A percentile compares a stretch with the other conserved stretches of the same genome.
phyloP scores from a whole-genome alignment of 2,888 invertebrate species.

The Agrilus biguttatus region DNA sequence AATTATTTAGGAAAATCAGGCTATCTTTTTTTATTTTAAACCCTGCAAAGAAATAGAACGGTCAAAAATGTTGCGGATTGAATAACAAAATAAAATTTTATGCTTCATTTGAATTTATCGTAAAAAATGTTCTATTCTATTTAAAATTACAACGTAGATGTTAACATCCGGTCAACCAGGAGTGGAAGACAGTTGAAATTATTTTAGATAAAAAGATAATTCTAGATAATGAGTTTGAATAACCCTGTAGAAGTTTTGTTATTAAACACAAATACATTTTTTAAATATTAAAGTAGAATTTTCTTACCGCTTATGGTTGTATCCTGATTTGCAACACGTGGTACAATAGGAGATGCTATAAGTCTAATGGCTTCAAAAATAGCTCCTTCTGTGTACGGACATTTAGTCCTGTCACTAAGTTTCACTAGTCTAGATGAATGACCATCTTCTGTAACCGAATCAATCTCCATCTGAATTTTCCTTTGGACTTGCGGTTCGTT shows the following conservation, averaged over 20 bases:
- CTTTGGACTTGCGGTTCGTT: conserved; percentile 36
- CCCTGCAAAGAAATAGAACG: conserved; percentile 28
- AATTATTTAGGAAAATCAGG: conserved; percentile 50
- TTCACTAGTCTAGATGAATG: conserved; percentile 14
- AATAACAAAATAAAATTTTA: too few relatives aligned
- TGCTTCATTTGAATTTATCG: too few relatives aligned
- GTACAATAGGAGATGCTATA: conserved; percentile 51
- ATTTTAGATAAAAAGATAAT: too few relatives aligned
- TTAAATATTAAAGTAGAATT: not conserved
- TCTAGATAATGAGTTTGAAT: too few relatives aligned
- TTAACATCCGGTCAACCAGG: too few relatives aligned
- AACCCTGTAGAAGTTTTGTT: too few relatives aligned
- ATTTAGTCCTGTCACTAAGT: conserved; percentile 28
- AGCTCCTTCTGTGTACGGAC: conserved; percentile 43
- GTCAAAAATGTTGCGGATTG: not conserved
- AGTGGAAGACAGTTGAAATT: too few relatives aligned
- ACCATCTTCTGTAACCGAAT: conserved; percentile 20
- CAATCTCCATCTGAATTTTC: conserved; percentile 39
- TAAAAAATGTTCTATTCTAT: too few relatives aligned
- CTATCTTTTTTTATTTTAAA: conserved; percentile 44
- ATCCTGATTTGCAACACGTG: conserved; percentile 47
- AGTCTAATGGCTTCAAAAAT: conserved; percentile 45
- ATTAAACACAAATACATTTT: too few relatives aligned
- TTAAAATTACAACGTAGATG: too few relatives aligned
- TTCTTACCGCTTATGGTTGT: conserved; percentile 43